Evolutionary conservation across 1,140 invertebrate genomes (phyloP).

Genomic region (Penaeus vannamei): DNA sequence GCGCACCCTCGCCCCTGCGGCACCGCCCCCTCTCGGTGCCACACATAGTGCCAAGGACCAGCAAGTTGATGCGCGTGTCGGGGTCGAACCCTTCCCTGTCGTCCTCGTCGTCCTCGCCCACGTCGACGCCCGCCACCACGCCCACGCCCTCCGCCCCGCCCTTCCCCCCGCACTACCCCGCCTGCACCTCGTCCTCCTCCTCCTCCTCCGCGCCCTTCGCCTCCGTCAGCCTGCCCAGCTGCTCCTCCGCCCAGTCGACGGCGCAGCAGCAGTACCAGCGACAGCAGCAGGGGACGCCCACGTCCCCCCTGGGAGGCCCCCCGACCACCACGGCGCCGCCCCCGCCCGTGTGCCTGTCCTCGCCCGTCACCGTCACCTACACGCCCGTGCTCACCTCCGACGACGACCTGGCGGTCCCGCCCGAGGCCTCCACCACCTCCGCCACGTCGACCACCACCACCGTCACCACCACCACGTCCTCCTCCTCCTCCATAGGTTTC

Average conservation of each 20-base stretch:
- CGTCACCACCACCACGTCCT: constrained; percentile 61
- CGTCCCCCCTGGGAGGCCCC: constrained; percentile 52
- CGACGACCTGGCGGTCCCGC: constrained; percentile 46
- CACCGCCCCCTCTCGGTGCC: constrained; percentile 65
- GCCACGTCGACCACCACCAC: constrained; percentile 71
- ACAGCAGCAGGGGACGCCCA: constrained; percentile 25
- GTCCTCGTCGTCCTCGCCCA: constrained; percentile 59
- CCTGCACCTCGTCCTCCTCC: background rate
- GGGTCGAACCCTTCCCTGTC: constrained; percentile 67
- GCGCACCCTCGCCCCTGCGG: constrained; percentile 54
- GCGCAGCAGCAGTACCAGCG: background rate
- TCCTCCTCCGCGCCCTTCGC: constrained; percentile 32
- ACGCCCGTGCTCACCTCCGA: constrained; percentile 67
- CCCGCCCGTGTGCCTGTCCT: constrained; percentile 71
- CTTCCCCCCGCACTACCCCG: constrained; percentile 26
- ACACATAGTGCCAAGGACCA: constrained; percentile 63
- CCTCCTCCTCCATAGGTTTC: constrained; percentile 39
- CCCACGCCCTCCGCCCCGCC: constrained; percentile 40
- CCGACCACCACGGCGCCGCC: constrained; percentile 70
- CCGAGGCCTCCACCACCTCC: constrained; percentile 66
- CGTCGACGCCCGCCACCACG: constrained; percentile 38
- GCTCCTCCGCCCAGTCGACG: background rate
- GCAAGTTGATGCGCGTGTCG: constrained; percentile 56
- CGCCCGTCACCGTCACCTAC: constrained; percentile 68
- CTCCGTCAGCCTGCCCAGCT: constrained; percentile 3